These are phyloP conservation scores for Drosophila quasianomalipes DNA, from an alignment of 2,888 invertebrate genomes.

Conservation along the genomic window DNA sequence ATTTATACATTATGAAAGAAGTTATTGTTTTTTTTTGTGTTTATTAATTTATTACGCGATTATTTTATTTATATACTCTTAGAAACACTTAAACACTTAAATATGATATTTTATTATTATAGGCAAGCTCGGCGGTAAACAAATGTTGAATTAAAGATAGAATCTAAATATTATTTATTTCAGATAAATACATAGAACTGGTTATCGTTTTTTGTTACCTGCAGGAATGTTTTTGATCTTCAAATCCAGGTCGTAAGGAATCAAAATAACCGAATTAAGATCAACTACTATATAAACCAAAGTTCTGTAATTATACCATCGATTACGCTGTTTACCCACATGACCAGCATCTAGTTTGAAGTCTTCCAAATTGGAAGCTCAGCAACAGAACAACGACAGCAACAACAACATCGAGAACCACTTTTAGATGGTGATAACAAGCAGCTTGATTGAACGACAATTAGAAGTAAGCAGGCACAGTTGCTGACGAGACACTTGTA, in stretches of 20 bases:
- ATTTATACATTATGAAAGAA: not conserved
- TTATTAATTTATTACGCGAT: not conserved
- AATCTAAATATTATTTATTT: not conserved
- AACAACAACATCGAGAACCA: conserved; percentile 14
- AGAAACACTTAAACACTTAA: not conserved
- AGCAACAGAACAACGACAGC: not conserved
- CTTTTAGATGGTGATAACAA: conserved; percentile 33
- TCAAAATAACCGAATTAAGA: conserved; percentile 14
- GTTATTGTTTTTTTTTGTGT: not conserved
- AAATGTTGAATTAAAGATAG: not conserved
- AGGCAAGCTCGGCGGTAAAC: not conserved
- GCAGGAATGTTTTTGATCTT: not conserved
- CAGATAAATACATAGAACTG: not conserved
- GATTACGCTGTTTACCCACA: conserved; percentile 14
- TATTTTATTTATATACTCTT: not conserved
- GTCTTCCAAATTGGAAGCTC: not conserved
- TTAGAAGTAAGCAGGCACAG: conserved; percentile 14
- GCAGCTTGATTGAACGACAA: conserved; percentile 54
- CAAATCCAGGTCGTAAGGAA: conserved; percentile 14
- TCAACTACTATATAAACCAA: conserved; percentile 13
- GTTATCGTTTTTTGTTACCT: not conserved
- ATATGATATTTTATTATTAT: not conserved
- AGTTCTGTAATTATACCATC: conserved; percentile 26
- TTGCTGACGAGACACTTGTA: conserved; percentile 12
- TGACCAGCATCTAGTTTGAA: not conserved